Conservation (phyloP, 2,888 invertebrate species). For the Cerastoderma edule region DNA sequence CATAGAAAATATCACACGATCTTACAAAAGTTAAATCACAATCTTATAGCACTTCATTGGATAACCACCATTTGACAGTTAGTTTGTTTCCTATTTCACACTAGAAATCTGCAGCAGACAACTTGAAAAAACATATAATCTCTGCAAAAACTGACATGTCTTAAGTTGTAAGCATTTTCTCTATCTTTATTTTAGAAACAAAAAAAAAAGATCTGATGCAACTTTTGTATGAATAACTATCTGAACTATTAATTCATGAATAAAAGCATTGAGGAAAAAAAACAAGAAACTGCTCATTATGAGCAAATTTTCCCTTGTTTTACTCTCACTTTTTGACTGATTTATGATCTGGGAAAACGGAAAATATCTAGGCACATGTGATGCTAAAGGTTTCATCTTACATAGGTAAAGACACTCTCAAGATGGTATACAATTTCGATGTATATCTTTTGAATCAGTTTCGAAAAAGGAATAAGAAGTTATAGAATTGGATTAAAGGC, state of each 20-base stretch:
- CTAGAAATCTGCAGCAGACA: not conserved
- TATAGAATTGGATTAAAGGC: not conserved
- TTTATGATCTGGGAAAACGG: not conserved
- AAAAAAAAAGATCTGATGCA: not conserved
- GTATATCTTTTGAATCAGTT: not conserved
- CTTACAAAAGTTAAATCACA: conserved; percentile 13
- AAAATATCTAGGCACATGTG: not conserved
- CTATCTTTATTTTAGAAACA: not conserved
- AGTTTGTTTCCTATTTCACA: not conserved
- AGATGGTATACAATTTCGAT: not conserved
- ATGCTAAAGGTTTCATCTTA: not conserved
- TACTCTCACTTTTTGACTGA: not conserved
- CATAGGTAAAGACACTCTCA: not conserved
- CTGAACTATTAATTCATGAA: not conserved
- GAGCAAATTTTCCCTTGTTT: not conserved
- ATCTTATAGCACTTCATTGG: not conserved
- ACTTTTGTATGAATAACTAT: not conserved
- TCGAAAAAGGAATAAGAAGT: not conserved
- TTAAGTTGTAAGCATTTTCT: not conserved
- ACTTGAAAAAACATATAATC: not conserved
- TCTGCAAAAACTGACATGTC: not conserved
- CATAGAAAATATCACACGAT: conserved; percentile 16
- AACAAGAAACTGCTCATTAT: not conserved
- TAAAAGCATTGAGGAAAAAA: conserved; percentile 7
- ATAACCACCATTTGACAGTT: not conserved